Evolutionary conservation across 2,888 invertebrate species (phyloP).

Genomic region (Stramonita haemastoma): DNA sequence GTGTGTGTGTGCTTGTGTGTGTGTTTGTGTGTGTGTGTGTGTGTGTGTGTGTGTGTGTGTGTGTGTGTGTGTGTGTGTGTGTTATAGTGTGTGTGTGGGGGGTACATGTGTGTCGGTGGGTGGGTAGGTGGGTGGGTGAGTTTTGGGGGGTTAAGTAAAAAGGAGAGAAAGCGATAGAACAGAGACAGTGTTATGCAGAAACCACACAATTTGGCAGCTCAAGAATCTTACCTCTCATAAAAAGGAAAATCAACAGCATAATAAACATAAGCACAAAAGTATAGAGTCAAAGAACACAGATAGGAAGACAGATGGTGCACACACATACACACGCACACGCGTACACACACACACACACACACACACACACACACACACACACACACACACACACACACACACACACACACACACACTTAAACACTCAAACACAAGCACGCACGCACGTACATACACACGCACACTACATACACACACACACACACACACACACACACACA

Average conservation of each 20-base stretch:
- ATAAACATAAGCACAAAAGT: too few species aligned
- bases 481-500: slow-evolving; percentile 30
- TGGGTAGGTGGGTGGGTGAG: not conserved
- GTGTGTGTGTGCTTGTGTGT: not conserved
- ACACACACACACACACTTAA: not conserved
- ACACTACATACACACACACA: not conserved
- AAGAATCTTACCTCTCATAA: too few species aligned
- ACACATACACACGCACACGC: not conserved
- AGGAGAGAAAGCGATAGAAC: too few species aligned
- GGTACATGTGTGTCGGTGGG: not conserved
- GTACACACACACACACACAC: not conserved
- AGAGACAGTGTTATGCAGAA: too few species aligned
- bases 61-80: slow-evolving; percentile 1
- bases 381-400: not conserved
- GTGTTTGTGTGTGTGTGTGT: not conserved
- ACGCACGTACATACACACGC: not conserved
- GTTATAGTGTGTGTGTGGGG: not conserved
- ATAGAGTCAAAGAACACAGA: too few species aligned
- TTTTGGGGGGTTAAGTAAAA: too few species aligned
- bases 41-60: not conserved
- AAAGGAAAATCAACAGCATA: too few species aligned
- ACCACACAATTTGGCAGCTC: too few species aligned
- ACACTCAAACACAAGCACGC: too few species aligned
- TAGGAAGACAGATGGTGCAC: not conserved
- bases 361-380: not conserved